phyloP scores from a whole-genome alignment of 64 coral and sea anemone genomes.

The Montipora cactus region DNA sequence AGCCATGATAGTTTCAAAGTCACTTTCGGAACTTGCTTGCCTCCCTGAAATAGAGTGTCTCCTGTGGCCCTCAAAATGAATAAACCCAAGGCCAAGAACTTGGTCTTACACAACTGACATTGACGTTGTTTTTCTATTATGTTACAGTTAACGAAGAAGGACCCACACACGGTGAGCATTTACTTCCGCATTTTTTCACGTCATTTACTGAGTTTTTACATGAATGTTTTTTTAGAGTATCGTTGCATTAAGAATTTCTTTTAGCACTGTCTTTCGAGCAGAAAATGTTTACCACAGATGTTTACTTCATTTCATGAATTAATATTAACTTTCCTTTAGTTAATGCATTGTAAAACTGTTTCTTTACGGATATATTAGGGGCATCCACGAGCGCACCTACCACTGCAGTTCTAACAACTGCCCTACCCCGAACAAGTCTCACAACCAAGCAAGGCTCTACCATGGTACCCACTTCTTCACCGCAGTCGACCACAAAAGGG shows the following conservation, averaged over 20 bases:
- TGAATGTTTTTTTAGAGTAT: no score
- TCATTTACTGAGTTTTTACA: no score
- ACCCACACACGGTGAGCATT: not conserved
- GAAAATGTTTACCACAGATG: no score
- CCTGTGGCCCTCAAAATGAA: no score
- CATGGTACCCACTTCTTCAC: not conserved
- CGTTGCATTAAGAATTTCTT: not conserved
- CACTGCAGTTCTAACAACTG: not conserved
- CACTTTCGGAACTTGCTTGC: no score
- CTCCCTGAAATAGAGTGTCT: no score
- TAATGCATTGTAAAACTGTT: not conserved
- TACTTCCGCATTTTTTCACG: not conserved
- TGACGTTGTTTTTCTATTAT: not conserved
- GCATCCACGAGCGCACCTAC: not conserved
- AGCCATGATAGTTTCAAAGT: no score
- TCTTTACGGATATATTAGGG: not conserved
- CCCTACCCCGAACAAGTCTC: not conserved
- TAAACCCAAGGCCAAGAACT: no score
- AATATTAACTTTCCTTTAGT: not conserved
- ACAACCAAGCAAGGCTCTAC: not conserved
- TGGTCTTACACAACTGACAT: no score
- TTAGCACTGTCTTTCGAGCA: not conserved
- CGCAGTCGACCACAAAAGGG: not conserved
- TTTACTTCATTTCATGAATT: not conserved
- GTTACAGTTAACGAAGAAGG: conserved; percentile 8